phyloP scores from a whole-genome alignment of 2,888 invertebrate species.

The Ptychoptera albimana region DNA sequence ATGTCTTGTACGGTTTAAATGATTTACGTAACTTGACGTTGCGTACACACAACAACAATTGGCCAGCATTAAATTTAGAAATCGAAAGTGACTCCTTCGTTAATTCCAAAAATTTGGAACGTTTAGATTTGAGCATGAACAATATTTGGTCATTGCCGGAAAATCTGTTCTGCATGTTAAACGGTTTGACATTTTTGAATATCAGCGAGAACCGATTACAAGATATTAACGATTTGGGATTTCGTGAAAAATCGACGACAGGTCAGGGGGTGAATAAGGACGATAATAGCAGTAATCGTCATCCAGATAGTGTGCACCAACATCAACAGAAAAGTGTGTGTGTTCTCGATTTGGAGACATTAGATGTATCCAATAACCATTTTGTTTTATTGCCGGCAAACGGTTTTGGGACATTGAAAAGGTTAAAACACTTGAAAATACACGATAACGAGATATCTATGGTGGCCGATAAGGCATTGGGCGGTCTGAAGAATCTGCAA shows the following conservation, averaged over 20 bases:
- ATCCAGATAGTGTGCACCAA: constrained; percentile 9
- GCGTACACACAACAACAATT: constrained; percentile 67
- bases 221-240: constrained; percentile 74
- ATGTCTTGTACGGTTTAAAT: constrained; percentile 60
- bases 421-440: constrained; percentile 64
- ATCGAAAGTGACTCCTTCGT: constrained; percentile 64
- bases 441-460: constrained; percentile 80
- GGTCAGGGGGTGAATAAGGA: constrained; percentile 11
- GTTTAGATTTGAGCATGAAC: constrained; percentile 71
- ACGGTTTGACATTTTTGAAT: constrained; percentile 64
- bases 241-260: constrained; percentile 40
- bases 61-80: constrained; percentile 72
- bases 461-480: constrained; percentile 69
- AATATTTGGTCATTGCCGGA: constrained; percentile 83
- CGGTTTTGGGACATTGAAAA: constrained; percentile 63
- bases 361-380: constrained; percentile 74
- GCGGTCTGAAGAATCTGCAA: constrained; percentile 64
- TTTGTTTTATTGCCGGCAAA: constrained; percentile 68
- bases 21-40: constrained; percentile 74
- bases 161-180: constrained; percentile 67
- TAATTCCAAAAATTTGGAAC: constrained; percentile 61
- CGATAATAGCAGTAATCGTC: constrained; percentile 7
- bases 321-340: constrained; percentile 34
- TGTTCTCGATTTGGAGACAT: constrained; percentile 61
- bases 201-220: constrained; percentile 77